phyloP scores from a whole-genome alignment of 2,797 vertebrate species.

The Myoxocephalus aenaeus region DNA sequence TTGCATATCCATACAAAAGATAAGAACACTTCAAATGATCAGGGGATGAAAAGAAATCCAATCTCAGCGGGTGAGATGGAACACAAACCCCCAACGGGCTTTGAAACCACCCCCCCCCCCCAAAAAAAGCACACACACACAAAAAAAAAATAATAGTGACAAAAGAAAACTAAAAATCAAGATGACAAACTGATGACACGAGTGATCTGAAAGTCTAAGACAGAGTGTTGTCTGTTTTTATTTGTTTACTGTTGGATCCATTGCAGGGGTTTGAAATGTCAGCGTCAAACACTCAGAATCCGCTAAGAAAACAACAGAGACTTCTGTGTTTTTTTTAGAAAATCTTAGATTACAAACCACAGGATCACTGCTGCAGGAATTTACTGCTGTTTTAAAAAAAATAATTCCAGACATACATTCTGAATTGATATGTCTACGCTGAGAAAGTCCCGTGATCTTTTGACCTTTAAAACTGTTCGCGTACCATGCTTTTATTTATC shows the following conservation, averaged over 20 bases:
- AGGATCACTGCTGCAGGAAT: slow-evolving; percentile 2
- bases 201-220: slow-evolving; percentile 25
- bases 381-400: background rate
- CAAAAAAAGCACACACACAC: slow-evolving; percentile 2
- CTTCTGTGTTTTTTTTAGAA: slow-evolving; percentile 6
- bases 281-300: slow-evolving; percentile 10
- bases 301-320: slow-evolving; percentile 8
- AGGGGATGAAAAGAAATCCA: slow-evolving; percentile 44
- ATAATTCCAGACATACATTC: background rate
- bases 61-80: slow-evolving; percentile 37
- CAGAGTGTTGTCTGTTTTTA: background rate
- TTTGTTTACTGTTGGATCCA: slow-evolving; percentile 27
- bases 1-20: slow-evolving; percentile 56
- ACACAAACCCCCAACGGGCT: slow-evolving; percentile 37
- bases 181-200: slow-evolving; percentile 39
- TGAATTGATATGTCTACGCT: background rate
- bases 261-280: slow-evolving; percentile 28
- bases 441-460: background rate
- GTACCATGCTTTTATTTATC: background rate
- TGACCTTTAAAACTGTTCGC: slow-evolving; percentile 10
- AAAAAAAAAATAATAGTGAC: slow-evolving; percentile 19
- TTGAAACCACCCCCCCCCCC: background rate
- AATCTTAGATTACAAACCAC: slow-evolving; percentile 7
- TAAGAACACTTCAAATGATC: slow-evolving; percentile 45
- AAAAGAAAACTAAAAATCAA: slow-evolving; percentile 25